Evolutionary conservation across 2,888 invertebrate species (phyloP), one percentile per base, ranked within the genome.

Genomic region (Platerodrilus igneus): DNA sequence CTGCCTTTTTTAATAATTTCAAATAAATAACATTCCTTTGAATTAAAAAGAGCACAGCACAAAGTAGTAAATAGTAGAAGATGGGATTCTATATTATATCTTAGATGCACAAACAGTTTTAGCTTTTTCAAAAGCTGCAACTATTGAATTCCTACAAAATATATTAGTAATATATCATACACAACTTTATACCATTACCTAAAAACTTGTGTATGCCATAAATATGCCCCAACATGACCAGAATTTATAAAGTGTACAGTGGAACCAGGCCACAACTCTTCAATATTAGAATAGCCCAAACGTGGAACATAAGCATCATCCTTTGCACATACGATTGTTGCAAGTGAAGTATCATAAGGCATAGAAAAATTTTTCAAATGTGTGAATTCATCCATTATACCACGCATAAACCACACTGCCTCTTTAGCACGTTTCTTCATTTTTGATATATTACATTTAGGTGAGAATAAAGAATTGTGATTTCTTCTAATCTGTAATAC

Each of bases 331-430:
- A 97, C 86, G 10, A 91, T 87, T 47, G 92, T 93, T 42, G 93
- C 87, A 32, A 96, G 72, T 6, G 85, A 83, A 0, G 95, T 88
- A 61, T 97, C 96, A 31, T 81, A 81, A 0, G 88, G 88, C 9
- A 82, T 73, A 2, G 91, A 85, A 62, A 94, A 99, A 69, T 96
- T 94, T 50, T 83, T 88, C 22, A 99, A 72, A 70, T 96, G 95
- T 1, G 97, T 99, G 64, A 94, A 97, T 67, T 97, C 95, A 62
- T 99, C 97, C 97, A 99, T 97, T 52, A 97, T 83, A 0, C 95
- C 94, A 30, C 89, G 74, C 96, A 97, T 96, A 62, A 97, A 95
- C 69, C 89, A 86, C 36, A 90, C 56, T 0, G 90, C 87, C 67
- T 91, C 88, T 53, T 79, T 77, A 63, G 85, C 82, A 50, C 82